These are phyloP conservation scores for Synanthedon andrenaeformis DNA, from an alignment of 2,888 invertebrate species.

Conservation along the genomic window DNA sequence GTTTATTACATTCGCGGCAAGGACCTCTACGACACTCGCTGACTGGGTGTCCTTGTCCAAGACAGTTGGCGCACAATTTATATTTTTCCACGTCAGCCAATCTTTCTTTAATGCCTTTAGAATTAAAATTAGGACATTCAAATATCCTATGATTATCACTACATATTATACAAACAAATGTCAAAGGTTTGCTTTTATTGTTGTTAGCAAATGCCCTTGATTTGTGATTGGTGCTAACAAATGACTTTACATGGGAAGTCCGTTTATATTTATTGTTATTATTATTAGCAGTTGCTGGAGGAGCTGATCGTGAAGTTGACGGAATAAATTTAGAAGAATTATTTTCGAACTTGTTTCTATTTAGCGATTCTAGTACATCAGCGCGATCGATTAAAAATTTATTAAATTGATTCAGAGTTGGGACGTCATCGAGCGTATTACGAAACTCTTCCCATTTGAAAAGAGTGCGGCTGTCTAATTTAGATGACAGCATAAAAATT, in stretches of 20 bases:
- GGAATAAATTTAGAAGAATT: too few species aligned
- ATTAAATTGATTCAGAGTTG: constrained; percentile 2
- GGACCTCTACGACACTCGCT: not conserved
- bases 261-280: too few species aligned
- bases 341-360: not conserved
- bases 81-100: not conserved
- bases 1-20: not conserved
- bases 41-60: not conserved
- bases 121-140: constrained; percentile 4
- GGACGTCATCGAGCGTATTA: constrained; percentile 1
- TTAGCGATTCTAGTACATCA: constrained; percentile 4
- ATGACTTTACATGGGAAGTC: too few species aligned
- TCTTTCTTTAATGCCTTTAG: constrained; percentile 1
- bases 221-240: too few species aligned
- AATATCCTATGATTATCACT: constrained; percentile 2
- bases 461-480: constrained; percentile 9
- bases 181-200: not conserved
- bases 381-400: constrained; percentile 4
- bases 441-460: constrained; percentile 6
- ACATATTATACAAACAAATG: constrained; percentile 2
- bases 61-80: constrained; percentile 3
- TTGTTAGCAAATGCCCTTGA: not conserved
- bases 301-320: too few species aligned
- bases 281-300: too few species aligned
- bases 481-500: constrained; percentile 8